Evolutionary conservation across 2,113 vertebrate genomes (phyloP).

Genomic region (Panthera uncia): DNA sequence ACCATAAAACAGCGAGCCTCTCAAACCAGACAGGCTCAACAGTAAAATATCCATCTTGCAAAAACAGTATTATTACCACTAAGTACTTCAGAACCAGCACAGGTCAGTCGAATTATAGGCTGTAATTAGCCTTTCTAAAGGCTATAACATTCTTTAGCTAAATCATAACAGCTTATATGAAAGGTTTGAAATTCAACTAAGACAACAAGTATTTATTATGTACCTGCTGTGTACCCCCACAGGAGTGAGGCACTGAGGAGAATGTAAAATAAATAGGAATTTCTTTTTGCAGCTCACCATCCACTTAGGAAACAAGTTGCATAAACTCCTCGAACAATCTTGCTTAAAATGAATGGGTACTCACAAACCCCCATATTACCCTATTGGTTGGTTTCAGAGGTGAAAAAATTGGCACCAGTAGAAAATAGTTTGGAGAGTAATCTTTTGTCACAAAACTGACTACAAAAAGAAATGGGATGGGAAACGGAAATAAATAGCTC

Average conservation of each 20-base stretch:
- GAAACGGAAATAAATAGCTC: conserved; percentile 56
- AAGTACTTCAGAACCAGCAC: conserved; percentile 74
- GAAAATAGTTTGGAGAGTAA: conserved; percentile 51
- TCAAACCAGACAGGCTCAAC: conserved; percentile 77
- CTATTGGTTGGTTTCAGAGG: conserved; percentile 19
- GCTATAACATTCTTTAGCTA: conserved; percentile 61
- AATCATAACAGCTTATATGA: conserved; percentile 66
- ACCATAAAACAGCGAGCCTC: conserved; percentile 79
- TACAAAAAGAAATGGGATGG: not conserved
- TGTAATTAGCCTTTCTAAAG: conserved; percentile 72
- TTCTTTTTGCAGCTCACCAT: conserved; percentile 40
- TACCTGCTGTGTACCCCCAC: conserved; percentile 67
- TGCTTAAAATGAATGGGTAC: not conserved
- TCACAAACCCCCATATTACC: not conserved
- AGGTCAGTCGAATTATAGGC: conserved; percentile 77
- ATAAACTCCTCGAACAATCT: not conserved
- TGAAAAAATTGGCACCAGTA: conserved; percentile 7
- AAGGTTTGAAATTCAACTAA: conserved; percentile 71
- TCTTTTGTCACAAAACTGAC: conserved; percentile 51
- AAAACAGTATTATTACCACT: conserved; percentile 76
- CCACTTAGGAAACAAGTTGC: not conserved
- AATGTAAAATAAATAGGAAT: conserved; percentile 46
- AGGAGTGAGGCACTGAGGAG: conserved; percentile 7
- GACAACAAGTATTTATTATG: conserved; percentile 76
- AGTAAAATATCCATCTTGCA: conserved; percentile 80